Conservation (phyloP, 1,140 invertebrate species). For the Micrasema minimum region DNA sequence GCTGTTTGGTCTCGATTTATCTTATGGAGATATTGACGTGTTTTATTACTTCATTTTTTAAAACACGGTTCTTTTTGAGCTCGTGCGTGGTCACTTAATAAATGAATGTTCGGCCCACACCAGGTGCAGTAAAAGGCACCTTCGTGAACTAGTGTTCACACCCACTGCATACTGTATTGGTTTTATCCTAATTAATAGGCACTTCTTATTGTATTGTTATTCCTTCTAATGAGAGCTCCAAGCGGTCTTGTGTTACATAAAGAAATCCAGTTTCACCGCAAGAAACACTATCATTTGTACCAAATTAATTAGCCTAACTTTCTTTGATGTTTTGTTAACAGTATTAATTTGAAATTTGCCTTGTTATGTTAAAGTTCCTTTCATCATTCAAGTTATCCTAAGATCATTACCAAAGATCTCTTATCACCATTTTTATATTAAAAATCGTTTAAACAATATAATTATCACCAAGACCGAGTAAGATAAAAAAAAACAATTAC, state of each 20-base stretch:
- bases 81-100: slow-evolving; percentile 36
- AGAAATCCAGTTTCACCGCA: not conserved
- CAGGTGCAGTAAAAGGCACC: slow-evolving; percentile 22
- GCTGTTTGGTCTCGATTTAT: slow-evolving; percentile 14
- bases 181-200: slow-evolving; percentile 38
- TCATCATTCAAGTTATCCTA: slow-evolving; percentile 18
- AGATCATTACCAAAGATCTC: slow-evolving; percentile 32
- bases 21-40: slow-evolving; percentile 3
- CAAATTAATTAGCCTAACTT: slow-evolving; percentile 15
- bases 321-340: slow-evolving; percentile 22
- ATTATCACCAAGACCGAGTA: no score
- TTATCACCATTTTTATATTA: not conserved
- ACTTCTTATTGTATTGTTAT: slow-evolving; percentile 35
- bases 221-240: slow-evolving; percentile 28
- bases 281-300: not conserved
- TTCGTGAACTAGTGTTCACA: slow-evolving; percentile 14
- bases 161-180: slow-evolving; percentile 21
- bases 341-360: slow-evolving; percentile 11
- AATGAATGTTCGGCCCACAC: slow-evolving; percentile 25
- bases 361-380: slow-evolving; percentile 22
- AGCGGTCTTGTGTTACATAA: slow-evolving; percentile 19
- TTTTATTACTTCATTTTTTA: slow-evolving; percentile 34
- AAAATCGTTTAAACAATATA: no score
- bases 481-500: no score
- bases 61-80: slow-evolving; percentile 11